A percentile compares a stretch with the other conserved stretches of the same genome.
These are phyloP conservation scores for Macrobrachium rosenbergii DNA, from an alignment of 1,140 invertebrate species.

Conservation along the genomic window DNA sequence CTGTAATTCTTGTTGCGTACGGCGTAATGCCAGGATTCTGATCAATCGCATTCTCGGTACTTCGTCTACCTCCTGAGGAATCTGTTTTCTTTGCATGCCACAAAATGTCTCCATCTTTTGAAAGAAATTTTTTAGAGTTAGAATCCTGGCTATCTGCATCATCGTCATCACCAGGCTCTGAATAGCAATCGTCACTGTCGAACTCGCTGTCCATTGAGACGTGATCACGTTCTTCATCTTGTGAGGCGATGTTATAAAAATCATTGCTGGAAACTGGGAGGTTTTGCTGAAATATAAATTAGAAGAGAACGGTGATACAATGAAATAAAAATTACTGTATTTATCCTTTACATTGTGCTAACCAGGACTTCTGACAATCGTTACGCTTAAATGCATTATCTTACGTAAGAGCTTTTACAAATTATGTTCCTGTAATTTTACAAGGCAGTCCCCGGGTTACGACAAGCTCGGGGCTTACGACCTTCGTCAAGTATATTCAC, in stretches of 20 bases:
- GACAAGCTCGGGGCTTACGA: too few relatives aligned
- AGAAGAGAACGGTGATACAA: too few relatives aligned
- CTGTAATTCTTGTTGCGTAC: neutral
- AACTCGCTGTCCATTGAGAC: neutral
- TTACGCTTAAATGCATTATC: too few relatives aligned
- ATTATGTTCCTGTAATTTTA: too few relatives aligned
- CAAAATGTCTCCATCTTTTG: neutral
- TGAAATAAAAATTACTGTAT: too few relatives aligned
- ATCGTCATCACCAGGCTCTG: neutral
- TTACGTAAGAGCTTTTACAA: too few relatives aligned
- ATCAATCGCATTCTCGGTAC: slow-evolving; percentile 1
- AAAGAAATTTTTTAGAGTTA: neutral
- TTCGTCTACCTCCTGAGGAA: neutral
- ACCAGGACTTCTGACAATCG: too few relatives aligned
- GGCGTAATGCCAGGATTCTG: slow-evolving; percentile 14
- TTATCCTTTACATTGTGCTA: too few relatives aligned
- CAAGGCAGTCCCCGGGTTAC: too few relatives aligned
- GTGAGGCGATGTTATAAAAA: neutral
- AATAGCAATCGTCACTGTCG: neutral
- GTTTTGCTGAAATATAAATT: too few relatives aligned
- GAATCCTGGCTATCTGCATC: neutral
- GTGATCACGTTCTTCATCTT: neutral
- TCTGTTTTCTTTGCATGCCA: neutral
- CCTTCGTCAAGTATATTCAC: too few relatives aligned
- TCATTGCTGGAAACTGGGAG: neutral